Evolutionary conservation across 2,797 vertebrate species (phyloP), one percentile per base, ranked within the genome.

Genomic region (Benthosema pterotum): DNA sequence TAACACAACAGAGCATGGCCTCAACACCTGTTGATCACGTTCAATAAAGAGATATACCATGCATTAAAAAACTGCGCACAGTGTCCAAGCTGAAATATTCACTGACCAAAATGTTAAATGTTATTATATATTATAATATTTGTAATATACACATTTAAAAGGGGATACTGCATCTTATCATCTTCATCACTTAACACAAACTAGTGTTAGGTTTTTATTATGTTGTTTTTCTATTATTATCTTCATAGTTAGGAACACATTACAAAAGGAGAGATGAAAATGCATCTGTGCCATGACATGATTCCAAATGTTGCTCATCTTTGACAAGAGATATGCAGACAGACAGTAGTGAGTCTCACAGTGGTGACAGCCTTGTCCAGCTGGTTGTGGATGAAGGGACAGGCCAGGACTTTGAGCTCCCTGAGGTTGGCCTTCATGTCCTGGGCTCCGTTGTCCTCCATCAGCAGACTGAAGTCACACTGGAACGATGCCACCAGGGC

Each of bases 401-500:
- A 96, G 19, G 96, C 97, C 0, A 98, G 91, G 16, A 99, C 92
- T 42, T 86, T 94, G 32, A 99, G 91, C 14, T 91, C 89, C 69
- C 91, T 89, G 47, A 99, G 85, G 63, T 91, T 93, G 50, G 95
- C 94, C 1, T 84, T 94, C 83, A 94, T 90, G 61, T 72, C 92
- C 78, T 93, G 94, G 2, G 78, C 74, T 0, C 87, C 84, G 0
- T 80, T 69, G 1, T 88, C 89, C 5, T 91, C 89, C 0, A 72
- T 74, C 16, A 84, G 86, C 3, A 97, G 67, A 3, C 49, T 86
- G 15, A 96, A 86, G 75, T 95, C 94, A 66, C 96, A 96, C 67
- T 97, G 96, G 79, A 99, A 92, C 0, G 95, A 96, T 22, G 92
- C 93, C 7, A 94, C 87, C 5, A 99, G 89, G 9, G 97, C 94